Conservation (phyloP, 1,140 invertebrate genomes). For the Antheraea pernyi region DNA sequence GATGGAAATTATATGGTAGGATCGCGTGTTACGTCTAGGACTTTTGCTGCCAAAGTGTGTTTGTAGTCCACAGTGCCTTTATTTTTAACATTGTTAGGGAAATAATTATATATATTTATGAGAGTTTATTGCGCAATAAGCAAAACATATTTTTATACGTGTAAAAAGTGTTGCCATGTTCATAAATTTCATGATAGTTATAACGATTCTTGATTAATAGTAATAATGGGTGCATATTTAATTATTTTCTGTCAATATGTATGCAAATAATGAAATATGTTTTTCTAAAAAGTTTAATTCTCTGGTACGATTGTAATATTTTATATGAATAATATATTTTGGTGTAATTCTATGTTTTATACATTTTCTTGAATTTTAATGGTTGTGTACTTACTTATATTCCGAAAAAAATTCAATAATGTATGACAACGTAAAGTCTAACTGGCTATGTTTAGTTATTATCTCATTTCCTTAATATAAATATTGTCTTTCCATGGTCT, state of each 20-base stretch:
- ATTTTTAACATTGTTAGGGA: constrained; percentile 62
- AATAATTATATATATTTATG: constrained; percentile 72
- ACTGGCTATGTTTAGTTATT: constrained; percentile 45
- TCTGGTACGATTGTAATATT: neutral
- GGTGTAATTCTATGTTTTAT: neutral
- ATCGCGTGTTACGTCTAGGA: constrained; percentile 55
- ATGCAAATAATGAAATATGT: neutral
- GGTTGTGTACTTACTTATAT: constrained; percentile 75
- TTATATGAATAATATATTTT: constrained; percentile 2
- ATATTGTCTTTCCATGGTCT: constrained; percentile 57
- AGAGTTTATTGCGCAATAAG: constrained; percentile 69
- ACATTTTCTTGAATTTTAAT: constrained; percentile 32
- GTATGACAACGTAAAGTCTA: constrained; percentile 33
- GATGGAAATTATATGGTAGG: constrained; percentile 44
- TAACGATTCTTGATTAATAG: constrained; percentile 50
- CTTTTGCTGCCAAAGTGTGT: constrained; percentile 77
- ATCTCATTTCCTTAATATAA: constrained; percentile 38
- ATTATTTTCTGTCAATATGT: constrained; percentile 5
- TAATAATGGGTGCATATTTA: constrained; percentile 22
- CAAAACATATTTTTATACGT: constrained; percentile 76
- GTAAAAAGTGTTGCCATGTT: constrained; percentile 77
- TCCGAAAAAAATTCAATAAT: constrained; percentile 19
- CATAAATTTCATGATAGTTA: constrained; percentile 50
- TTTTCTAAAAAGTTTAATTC: neutral
- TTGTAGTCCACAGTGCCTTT: constrained; percentile 79